Percentiles rank a stretch among this genome's conserved stretches.
phyloP scores from a whole-genome alignment of 2,113 vertebrate genomes.

The Cygnus buccinator region DNA sequence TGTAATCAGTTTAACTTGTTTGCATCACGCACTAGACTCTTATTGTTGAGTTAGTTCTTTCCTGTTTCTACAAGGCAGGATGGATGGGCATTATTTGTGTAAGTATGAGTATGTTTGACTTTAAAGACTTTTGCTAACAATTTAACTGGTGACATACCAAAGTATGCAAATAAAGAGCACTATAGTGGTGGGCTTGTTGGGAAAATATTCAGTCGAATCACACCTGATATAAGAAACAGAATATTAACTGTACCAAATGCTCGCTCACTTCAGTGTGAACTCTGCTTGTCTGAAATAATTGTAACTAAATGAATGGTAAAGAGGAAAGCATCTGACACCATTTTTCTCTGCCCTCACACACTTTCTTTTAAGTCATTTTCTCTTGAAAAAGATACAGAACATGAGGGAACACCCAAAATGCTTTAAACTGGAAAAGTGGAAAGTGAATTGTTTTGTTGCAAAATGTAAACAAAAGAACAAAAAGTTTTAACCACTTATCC shows the following conservation, averaged over 20 bases:
- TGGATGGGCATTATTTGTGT: background rate
- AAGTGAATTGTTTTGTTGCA: background rate
- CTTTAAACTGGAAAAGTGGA: background rate
- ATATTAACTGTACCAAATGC: background rate
- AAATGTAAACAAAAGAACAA: background rate
- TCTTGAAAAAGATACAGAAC: background rate
- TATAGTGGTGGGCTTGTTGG: background rate
- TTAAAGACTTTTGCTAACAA: background rate
- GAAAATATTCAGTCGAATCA: background rate
- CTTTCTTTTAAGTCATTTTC: background rate
- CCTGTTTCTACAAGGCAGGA: background rate
- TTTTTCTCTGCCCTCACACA: too few relatives aligned
- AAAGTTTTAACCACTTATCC: background rate
- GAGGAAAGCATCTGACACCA: background rate
- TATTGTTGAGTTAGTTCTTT: background rate
- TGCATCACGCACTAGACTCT: background rate
- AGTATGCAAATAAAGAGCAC: background rate
- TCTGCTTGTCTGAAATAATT: background rate
- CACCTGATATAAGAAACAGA: background rate
- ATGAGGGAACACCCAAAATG: fast-evolving
- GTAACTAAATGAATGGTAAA: background rate
- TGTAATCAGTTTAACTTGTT: background rate
- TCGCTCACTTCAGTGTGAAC: background rate
- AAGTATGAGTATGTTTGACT: background rate
- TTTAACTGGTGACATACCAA: background rate